These are phyloP conservation scores for Gallirallus australis DNA, from an alignment of 2,797 vertebrate species.

Conservation along the genomic window DNA sequence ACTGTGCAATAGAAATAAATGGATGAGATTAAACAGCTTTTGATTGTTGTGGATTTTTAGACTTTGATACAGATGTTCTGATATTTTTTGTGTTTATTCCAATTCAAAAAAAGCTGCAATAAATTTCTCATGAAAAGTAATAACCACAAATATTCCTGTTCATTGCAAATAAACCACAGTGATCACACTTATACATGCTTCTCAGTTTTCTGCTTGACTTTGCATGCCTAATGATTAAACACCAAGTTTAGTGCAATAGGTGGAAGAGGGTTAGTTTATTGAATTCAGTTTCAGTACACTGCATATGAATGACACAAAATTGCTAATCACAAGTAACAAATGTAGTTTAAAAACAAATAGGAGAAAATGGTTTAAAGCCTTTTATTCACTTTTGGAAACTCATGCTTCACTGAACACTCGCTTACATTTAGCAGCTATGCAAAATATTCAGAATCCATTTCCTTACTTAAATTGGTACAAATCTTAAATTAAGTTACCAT, in stretches of 20 bases:
- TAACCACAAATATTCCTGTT: not conserved
- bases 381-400: not conserved
- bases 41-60: not conserved
- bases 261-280: slow-evolving; percentile 27
- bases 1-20: slow-evolving; percentile 29
- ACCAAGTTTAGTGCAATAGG: slow-evolving; percentile 10
- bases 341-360: slow-evolving; percentile 28
- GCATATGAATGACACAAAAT: not conserved
- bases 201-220: not conserved
- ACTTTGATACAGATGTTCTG: slow-evolving; percentile 10
- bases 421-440: slow-evolving; percentile 29
- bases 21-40: not conserved
- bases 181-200: slow-evolving; percentile 3
- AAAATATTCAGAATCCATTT: slow-evolving; percentile 55
- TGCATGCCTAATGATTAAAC: slow-evolving; percentile 10
- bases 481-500: slow-evolving; percentile 42
- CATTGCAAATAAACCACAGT: not conserved
- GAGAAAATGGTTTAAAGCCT: slow-evolving; percentile 7
- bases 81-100: not conserved
- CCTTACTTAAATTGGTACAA: slow-evolving; percentile 28
- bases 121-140: not conserved
- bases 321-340: slow-evolving; percentile 7
- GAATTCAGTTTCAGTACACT: not conserved
- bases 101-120: slow-evolving; percentile 15
- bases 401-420: slow-evolving; percentile 1